phyloP scores from a whole-genome alignment of 2,797 vertebrate genomes.

The Euthynnus affinis region DNA sequence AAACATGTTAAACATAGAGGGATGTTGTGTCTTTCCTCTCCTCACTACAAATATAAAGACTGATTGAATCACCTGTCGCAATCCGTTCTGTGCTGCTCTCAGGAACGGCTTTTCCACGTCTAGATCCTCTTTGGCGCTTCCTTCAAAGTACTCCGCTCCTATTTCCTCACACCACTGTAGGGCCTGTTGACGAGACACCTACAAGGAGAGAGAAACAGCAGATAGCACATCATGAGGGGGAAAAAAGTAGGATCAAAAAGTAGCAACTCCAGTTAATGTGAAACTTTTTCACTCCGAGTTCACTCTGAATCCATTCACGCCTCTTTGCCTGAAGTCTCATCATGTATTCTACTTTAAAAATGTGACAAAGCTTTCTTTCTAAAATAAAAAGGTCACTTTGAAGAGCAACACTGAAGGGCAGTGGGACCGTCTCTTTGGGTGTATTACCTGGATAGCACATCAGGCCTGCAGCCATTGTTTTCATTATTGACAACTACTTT shows the following conservation, averaged over 20 bases:
- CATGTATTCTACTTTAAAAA: too few species aligned
- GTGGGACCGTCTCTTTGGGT: too few species aligned
- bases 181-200: constrained; percentile 67
- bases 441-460: too few species aligned
- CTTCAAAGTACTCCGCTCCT: constrained; percentile 76
- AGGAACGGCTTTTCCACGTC: constrained; percentile 67
- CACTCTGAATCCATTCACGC: too few species aligned
- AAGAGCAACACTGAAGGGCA: too few species aligned
- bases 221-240: background rate
- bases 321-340: too few species aligned
- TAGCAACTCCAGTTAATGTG: too few species aligned
- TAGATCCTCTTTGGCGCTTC: constrained; percentile 74
- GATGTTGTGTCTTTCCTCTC: constrained; percentile 12
- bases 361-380: too few species aligned
- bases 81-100: constrained; percentile 55
- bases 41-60: background rate
- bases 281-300: too few species aligned
- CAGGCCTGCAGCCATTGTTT: too few species aligned
- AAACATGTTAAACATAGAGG: constrained; percentile 83
- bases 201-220: background rate
- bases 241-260: background rate
- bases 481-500: too few species aligned
- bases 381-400: too few species aligned
- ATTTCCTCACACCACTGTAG: constrained; percentile 69
- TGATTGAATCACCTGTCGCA: constrained; percentile 61